Evolutionary conservation across 1,140 invertebrate species (phyloP), one percentile per base, ranked within the genome.

Genomic region (Phymorhynchus buccinoides): DNA sequence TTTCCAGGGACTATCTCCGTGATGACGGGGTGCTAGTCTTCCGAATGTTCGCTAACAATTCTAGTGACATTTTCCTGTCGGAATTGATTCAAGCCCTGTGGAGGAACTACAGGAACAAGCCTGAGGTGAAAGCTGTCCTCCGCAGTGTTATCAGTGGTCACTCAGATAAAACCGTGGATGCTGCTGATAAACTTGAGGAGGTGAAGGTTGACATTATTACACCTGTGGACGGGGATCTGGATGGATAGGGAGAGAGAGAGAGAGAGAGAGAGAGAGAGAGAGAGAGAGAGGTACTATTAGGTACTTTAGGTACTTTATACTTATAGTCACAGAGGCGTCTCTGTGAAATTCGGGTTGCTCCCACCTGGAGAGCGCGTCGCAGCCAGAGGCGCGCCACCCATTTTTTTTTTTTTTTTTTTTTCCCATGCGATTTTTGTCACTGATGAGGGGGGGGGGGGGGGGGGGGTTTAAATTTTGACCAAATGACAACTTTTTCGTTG

Each of bases 11-110:
- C 42, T 92, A 93, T 84, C 88, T 93, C 12, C 87, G 92, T 27
- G 90, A 93, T 48, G 93, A 93, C 86, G 92, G 93, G 14, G 88
- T 92, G 14, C 91, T 93, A 73, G 88, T 93, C 27, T 82, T 93
- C 16, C 87, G 92, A 39, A 77, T 93, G 18, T 87, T 93, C 3
- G 89, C 89, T 62, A 90, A 90, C 80, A 93, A 93, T 83, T 90
- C 92, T 37, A 92, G 89, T 83, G 91, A 92, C 83, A 91, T 93
- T 73, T 88, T 93, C 27, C 86, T 92, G 71, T 88, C 90, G 0
- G 92, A 93, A 77, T 81, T 93, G 30, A 89, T 93, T 18, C 62
- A 84, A 30, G 89, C 89, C 80, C 77, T 93, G 73, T 93, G 92
- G 92, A 87, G 88, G 42, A 87, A 89, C 78, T 93, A 91, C 86